Evolutionary conservation across 2,113 vertebrate species (phyloP), one percentile per base, ranked within the genome.

Genomic region (Lampris incognitus): DNA sequence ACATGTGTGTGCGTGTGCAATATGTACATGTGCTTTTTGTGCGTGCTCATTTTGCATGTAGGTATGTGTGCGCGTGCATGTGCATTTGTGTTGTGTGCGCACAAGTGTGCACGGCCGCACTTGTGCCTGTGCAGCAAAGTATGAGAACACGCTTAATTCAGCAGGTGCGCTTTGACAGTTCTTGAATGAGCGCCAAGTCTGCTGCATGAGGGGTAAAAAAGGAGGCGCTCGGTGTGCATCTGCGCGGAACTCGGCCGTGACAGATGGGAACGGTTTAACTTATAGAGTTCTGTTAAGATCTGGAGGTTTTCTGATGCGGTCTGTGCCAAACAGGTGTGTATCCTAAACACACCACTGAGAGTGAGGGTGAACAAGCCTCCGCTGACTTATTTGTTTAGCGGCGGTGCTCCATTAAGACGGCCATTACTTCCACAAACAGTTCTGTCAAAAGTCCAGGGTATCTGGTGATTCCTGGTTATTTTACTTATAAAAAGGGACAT

Each of bases 261-360:
- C 93, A 94, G 93, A 94, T 94, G 94, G 94, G 91, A 90, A 95
- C 90, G 91, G 93, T 94, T 95, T 94, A 94, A 95, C 94, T 94
- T 94, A 88, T 92, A 93, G 89, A 92, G 90, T 94, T 95, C 89
- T 91, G 93, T 92, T 93, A 94, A 93, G 93, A 94, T 94, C 89
- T 90, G 81, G 87, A 94, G 92, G 91, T 91, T 94, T 89, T 86
- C 76, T 84, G 79, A 87, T 72, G 84, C 87, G 85, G 85, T 64
- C 85, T 89, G 83, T 89, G 93, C 92, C 92, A 92, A 94, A 92
- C 94, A 94, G 94, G 93, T 95, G 94, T 88, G 87, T 85, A 69
- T 74, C 85, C 74, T 80, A 91, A 91, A 93, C 87, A 91, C 91
- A 81, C 88, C 75, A 62, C 72, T 5, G 82, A 88, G 84, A 89